Conservation (phyloP, 2,888 invertebrate genomes). For the Agelastica alni region DNA sequence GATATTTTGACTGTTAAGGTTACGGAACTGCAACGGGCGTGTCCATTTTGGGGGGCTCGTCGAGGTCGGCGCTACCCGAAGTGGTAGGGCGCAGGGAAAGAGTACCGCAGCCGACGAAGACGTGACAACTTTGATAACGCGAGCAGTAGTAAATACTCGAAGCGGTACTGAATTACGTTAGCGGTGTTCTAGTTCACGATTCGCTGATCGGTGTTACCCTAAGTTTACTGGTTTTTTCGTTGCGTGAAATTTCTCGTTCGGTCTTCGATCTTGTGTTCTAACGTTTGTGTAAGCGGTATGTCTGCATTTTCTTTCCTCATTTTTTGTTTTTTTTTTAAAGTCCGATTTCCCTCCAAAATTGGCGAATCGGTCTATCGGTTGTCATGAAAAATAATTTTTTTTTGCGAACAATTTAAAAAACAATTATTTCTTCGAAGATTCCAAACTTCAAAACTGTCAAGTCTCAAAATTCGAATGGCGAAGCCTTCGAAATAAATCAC, state of each 20-base stretch:
- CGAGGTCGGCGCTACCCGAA: constrained; percentile 26
- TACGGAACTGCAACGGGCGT: constrained; percentile 27
- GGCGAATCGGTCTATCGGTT: no score
- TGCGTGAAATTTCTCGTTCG: constrained; percentile 12
- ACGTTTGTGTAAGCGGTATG: constrained; percentile 4
- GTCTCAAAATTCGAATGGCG: no score
- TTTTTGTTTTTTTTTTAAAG: no score
- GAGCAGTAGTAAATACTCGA: constrained; percentile 21
- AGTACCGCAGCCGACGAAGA: constrained; percentile 31
- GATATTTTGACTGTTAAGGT: constrained; percentile 24
- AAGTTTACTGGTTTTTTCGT: background rate
- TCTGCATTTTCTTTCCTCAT: no score
- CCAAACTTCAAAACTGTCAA: no score
- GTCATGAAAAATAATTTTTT: no score
- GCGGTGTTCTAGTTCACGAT: no score
- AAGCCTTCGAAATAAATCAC: no score
- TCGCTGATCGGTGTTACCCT: background rate
- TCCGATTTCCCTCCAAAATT: no score
- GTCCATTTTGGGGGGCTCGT: constrained; percentile 30
- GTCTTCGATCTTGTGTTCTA: no score
- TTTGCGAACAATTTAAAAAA: no score
- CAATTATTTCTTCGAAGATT: no score
- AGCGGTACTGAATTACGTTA: background rate
- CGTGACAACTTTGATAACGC: constrained; percentile 19
- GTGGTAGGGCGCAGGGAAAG: constrained; percentile 34